Conservation (phyloP, 2,797 vertebrate species). For the Melanotaenia pygmaea region DNA sequence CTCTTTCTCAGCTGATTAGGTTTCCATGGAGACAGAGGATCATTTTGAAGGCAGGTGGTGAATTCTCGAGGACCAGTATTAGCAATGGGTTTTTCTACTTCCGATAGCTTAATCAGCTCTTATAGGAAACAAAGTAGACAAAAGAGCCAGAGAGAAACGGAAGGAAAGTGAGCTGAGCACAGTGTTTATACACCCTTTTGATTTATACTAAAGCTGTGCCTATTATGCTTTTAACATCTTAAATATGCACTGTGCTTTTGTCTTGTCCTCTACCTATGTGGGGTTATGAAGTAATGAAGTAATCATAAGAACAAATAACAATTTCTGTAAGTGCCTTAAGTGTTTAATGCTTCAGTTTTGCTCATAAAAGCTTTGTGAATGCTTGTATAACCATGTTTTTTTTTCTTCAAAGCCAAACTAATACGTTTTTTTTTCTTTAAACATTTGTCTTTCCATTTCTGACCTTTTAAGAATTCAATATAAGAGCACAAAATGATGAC, state of each 20-base stretch:
- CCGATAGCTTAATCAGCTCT: conserved; percentile 57
- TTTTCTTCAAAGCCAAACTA: neutral
- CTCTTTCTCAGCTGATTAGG: conserved; percentile 52
- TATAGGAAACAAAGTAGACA: conserved; percentile 38
- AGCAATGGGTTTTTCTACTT: conserved; percentile 57
- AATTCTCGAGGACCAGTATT: conserved; percentile 57
- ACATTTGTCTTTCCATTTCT: neutral
- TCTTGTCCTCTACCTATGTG: conserved; percentile 9
- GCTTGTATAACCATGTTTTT: neutral
- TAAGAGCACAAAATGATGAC: neutral
- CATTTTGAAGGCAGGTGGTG: conserved; percentile 52
- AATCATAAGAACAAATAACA: neutral
- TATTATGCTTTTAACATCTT: conserved; percentile 9
- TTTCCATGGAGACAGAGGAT: conserved; percentile 66
- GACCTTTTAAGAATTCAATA: neutral
- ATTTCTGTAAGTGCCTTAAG: neutral
- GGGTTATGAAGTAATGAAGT: neutral
- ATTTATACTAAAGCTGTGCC: neutral
- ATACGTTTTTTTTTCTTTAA: neutral
- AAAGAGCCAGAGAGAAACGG: conserved; percentile 19
- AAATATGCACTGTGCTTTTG: conserved; percentile 1
- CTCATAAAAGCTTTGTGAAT: neutral
- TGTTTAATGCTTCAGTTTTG: neutral
- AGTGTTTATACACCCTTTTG: neutral
- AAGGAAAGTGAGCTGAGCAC: conserved; percentile 9